Evolutionary conservation across 2,113 vertebrate species (phyloP).

Genomic region (Sminthopsis crassicaudata): DNA sequence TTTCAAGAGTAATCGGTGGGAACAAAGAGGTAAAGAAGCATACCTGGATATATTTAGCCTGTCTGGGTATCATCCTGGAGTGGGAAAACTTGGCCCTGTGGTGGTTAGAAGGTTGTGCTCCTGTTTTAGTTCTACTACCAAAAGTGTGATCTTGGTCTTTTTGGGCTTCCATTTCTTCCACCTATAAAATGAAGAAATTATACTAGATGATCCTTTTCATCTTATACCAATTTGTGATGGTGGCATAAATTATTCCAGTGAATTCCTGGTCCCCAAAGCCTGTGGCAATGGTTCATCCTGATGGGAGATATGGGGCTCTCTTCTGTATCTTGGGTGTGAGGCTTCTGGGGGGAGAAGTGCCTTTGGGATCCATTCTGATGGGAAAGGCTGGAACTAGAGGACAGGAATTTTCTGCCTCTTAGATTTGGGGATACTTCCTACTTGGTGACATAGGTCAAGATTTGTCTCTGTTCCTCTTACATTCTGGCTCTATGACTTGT

Average conservation of each 20-base stretch:
- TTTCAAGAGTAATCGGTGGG: background rate
- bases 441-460: background rate
- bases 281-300: background rate
- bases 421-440: background rate
- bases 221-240: background rate
- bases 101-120: background rate
- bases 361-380: background rate
- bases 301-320: background rate
- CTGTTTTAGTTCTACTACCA: background rate
- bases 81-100: background rate
- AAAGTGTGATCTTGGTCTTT: background rate
- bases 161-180: background rate
- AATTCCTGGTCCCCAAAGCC: background rate
- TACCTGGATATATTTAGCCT: background rate
- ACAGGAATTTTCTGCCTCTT: background rate
- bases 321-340: background rate
- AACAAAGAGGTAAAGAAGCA: background rate
- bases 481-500: background rate
- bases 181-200: background rate
- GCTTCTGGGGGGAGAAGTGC: background rate
- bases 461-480: background rate
- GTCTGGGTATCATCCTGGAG: background rate
- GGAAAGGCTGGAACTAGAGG: background rate
- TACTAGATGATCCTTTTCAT: background rate
- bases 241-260: background rate